These are phyloP conservation scores for Scaptomyza flava DNA, from an alignment of 2,888 invertebrate genomes.

Conservation along the genomic window DNA sequence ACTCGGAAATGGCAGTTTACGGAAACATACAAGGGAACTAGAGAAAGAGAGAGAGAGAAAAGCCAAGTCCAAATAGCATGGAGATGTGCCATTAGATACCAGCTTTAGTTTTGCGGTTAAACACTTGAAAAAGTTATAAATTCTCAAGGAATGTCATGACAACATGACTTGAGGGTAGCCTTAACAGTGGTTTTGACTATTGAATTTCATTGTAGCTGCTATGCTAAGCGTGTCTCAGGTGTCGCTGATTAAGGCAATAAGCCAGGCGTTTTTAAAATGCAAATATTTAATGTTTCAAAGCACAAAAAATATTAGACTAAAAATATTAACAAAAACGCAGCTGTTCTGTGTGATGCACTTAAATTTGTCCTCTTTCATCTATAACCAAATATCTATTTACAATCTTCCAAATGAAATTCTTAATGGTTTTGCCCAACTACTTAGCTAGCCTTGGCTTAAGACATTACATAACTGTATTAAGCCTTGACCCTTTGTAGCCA, in stretches of 20 bases:
- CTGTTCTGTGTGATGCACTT: no score
- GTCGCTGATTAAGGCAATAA: conserved; percentile 59
- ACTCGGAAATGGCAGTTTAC: conserved; percentile 75
- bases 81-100: conserved; percentile 69
- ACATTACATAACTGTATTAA: conserved; percentile 38
- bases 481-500: conserved; percentile 44
- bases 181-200: conserved; percentile 20
- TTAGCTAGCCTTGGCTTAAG: conserved; percentile 18
- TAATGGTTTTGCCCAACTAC: conserved; percentile 7
- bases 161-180: conserved; percentile 23
- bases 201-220: conserved; percentile 8
- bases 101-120: conserved; percentile 63
- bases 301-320: no score
- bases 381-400: conserved; percentile 7
- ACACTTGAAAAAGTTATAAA: conserved; percentile 57
- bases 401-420: conserved; percentile 13
- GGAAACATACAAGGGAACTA: conserved; percentile 48
- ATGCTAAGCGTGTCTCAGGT: conserved; percentile 38
- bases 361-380: background rate
- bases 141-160: conserved; percentile 33
- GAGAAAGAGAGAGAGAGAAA: conserved; percentile 10
- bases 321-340: no score
- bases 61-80: conserved; percentile 64
- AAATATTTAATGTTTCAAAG: conserved; percentile 29
- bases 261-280: conserved; percentile 27